Base-by-base conservation (phyloP, 2,888 invertebrate genomes). In the Euphydryas editha region DNA sequence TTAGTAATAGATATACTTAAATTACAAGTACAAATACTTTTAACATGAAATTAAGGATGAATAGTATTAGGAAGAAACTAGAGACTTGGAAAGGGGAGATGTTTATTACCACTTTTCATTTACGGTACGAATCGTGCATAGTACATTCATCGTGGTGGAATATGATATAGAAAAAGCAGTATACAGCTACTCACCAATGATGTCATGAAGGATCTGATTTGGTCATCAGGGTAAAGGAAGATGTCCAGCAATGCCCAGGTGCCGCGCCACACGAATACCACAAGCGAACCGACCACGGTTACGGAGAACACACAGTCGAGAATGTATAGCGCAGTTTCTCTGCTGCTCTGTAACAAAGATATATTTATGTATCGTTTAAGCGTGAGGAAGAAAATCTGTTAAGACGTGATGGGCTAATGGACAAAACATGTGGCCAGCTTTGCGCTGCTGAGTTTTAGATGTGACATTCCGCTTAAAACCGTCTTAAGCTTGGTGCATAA, bases 181-280 rank as follows among this genome's bases (percentile, higher is more conserved):
- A 65, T 62, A 24, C 37, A 8, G 17, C 10, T 49, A 93, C 95
- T 95, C 86, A 98, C 97, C 92, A 97, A 82, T 56, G 97, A 98
- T 6, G 95, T 95, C 94, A 96, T 95, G 62, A 95, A 95, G 4
- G 97, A 97, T 75, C 94, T 93, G 63, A 92, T 90, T 21, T 82
- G 87, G 78, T 96, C 94, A 0, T 94, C 94, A 7, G 97, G 97
- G 82, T 94, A 97, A n/a, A 98, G 90, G 81, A 95, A 95, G 74
- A 96, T 90, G 87, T 98, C 98, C 60, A 97, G 92, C 59, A 97
- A 89, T 7, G 95, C 95, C 97, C 97, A 98, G 30, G 95, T 94
- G 30, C 98, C 97, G 76, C 97, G 92, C 98, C 98, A 98, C 56
- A 97, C 97, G 83, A 97, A 96, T 2, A 98, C 97, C 58, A 97